Percentiles rank a stretch among this genome's conserved stretches.
These are phyloP conservation scores for Falco naumanni DNA, from an alignment of 2,797 vertebrate species.

Conservation along the genomic window DNA sequence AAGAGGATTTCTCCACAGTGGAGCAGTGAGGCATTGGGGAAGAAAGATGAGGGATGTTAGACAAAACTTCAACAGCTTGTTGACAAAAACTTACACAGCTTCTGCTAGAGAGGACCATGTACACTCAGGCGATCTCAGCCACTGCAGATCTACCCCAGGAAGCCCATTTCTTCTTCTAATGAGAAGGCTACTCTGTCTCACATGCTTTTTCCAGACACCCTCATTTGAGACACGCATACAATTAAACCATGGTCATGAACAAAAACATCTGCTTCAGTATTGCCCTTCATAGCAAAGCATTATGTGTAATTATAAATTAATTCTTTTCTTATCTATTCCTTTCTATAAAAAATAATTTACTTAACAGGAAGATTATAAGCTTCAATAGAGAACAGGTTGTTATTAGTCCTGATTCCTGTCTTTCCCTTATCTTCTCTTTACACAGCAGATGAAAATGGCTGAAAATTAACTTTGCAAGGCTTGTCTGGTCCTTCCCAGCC, in stretches of 20 bases:
- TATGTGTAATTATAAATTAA: background rate
- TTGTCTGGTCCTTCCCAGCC: background rate
- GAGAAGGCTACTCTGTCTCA: background rate
- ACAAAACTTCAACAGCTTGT: background rate
- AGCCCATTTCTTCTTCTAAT: background rate
- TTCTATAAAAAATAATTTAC: background rate
- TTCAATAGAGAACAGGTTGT: background rate
- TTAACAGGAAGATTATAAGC: background rate
- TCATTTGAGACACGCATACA: background rate
- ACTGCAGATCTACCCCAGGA: background rate
- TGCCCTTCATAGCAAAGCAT: background rate
- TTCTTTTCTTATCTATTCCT: background rate
- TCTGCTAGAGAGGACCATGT: background rate
- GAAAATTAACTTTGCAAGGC: background rate
- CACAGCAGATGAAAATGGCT: constrained; percentile 1
- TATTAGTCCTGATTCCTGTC: background rate
- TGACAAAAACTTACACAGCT: background rate
- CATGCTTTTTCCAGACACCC: background rate
- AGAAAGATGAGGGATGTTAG: background rate
- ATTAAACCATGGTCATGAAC: background rate
- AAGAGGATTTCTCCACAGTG: background rate
- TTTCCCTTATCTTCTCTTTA: constrained; percentile 28
- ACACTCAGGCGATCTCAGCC: background rate
- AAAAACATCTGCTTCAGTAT: background rate
- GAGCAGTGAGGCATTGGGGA: background rate